Evolutionary conservation across 2,113 vertebrate species (phyloP).

Genomic region (Aegithalos caudatus): DNA sequence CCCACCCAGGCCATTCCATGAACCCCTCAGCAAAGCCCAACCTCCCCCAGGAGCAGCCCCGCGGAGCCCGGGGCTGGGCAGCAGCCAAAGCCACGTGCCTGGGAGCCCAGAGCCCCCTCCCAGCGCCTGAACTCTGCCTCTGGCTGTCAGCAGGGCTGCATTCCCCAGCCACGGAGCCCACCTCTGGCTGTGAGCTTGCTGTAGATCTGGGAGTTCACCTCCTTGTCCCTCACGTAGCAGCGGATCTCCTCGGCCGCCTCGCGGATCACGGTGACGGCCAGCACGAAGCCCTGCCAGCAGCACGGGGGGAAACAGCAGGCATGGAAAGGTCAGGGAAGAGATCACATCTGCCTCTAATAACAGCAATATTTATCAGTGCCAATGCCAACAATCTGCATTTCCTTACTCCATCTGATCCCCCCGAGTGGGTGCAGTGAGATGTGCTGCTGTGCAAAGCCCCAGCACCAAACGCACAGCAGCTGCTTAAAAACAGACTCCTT

Average conservation of each 20-base stretch:
- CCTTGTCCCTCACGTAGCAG: constrained; percentile 93
- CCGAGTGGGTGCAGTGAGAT: fast-evolving
- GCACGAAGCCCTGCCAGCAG: constrained; percentile 85
- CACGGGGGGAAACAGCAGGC: background rate
- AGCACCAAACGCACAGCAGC: background rate
- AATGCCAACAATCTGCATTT: background rate
- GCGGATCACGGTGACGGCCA: constrained; percentile 88
- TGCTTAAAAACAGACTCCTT: background rate
- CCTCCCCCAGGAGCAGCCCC: background rate
- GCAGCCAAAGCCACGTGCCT: background rate
- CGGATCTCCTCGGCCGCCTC: constrained; percentile 94
- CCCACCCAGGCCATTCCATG: background rate
- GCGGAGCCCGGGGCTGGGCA: background rate
- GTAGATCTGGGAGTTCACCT: constrained; percentile 98
- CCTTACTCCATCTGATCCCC: background rate
- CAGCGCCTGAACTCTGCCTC: constrained; percentile 14
- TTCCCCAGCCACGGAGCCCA: constrained; percentile 56
- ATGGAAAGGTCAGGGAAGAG: background rate
- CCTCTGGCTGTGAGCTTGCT: constrained; percentile 95
- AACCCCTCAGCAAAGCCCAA: background rate
- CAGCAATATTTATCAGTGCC: background rate
- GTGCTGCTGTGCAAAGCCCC: background rate
- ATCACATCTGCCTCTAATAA: constrained; percentile 30
- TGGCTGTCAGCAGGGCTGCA: background rate
- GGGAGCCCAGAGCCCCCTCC: background rate